A percentile compares a stretch with the other conserved stretches of the same genome.
phyloP scores from a whole-genome alignment of 1,140 invertebrate species.

The Linepithema humile region DNA sequence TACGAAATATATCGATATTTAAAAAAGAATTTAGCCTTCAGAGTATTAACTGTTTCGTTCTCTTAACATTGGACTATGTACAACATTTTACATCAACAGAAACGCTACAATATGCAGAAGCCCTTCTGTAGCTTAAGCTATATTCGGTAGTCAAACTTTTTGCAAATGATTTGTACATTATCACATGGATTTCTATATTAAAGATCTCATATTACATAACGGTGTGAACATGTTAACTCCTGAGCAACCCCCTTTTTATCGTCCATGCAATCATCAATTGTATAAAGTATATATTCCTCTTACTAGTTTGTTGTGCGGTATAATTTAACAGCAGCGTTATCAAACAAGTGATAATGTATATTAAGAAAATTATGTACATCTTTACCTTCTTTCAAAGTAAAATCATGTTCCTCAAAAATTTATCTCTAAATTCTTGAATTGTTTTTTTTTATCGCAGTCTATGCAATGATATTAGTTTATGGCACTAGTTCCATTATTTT shows the following conservation, averaged over 20 bases:
- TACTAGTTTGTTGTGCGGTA: not conserved
- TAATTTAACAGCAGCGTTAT: slow-evolving; percentile 1
- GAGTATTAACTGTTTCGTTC: slow-evolving; percentile 16
- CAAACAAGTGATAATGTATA: not conserved
- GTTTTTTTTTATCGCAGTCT: slow-evolving; percentile 14
- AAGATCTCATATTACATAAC: slow-evolving; percentile 75
- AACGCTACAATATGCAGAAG: slow-evolving; percentile 68
- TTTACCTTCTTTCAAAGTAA: not conserved
- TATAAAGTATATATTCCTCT: not conserved
- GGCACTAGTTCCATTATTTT: slow-evolving; percentile 44
- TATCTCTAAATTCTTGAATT: not conserved
- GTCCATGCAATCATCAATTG: slow-evolving; percentile 1
- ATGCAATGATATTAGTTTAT: slow-evolving; percentile 32
- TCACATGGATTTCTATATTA: slow-evolving; percentile 76
- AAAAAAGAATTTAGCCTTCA: slow-evolving; percentile 4
- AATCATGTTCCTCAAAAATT: not conserved
- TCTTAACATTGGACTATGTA: slow-evolving; percentile 40
- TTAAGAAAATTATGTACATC: slow-evolving; percentile 7
- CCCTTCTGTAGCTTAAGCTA: slow-evolving; percentile 66
- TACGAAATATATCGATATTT: not conserved
- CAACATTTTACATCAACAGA: slow-evolving; percentile 41
- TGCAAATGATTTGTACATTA: slow-evolving; percentile 77
- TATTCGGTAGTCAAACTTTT: slow-evolving; percentile 68
- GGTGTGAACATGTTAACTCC: slow-evolving; percentile 51
- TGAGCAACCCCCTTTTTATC: slow-evolving; percentile 47